Evolutionary conservation across 2,113 vertebrate species (phyloP).

Genomic region (Craseonycteris thonglongyai): DNA sequence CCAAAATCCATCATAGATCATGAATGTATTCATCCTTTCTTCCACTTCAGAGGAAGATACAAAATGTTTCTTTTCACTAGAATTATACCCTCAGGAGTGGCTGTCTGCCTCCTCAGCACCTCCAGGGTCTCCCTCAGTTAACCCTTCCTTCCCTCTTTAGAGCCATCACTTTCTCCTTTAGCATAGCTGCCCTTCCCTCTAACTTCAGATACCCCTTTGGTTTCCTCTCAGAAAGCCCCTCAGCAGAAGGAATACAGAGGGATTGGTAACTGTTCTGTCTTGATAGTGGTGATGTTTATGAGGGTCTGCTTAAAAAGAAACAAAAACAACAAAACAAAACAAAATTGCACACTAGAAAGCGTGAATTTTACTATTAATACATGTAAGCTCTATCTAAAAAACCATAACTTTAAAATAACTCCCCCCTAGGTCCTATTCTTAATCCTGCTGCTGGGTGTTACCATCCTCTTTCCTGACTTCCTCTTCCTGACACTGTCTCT

Average conservation of each 20-base stretch:
- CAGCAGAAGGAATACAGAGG: not conserved
- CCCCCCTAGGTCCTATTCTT: not conserved
- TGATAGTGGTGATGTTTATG: not conserved
- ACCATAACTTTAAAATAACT: not conserved
- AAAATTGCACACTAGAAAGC: not conserved
- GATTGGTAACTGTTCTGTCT: not conserved
- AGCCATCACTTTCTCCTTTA: not conserved
- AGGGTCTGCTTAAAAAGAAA: not conserved
- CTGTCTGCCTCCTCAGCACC: not conserved
- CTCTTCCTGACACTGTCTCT: not conserved
- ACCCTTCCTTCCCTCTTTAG: not conserved
- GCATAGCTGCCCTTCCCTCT: not conserved
- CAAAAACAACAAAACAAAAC: not conserved
- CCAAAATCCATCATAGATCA: not conserved
- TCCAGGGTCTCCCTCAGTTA: not conserved
- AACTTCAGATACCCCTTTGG: fast-evolving
- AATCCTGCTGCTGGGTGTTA: not conserved
- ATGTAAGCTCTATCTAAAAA: not conserved
- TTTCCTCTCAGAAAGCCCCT: not conserved
- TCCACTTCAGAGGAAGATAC: not conserved
- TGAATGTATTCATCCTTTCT: not conserved
- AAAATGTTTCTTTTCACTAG: not conserved
- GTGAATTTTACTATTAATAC: not conserved
- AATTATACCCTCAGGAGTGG: not conserved
- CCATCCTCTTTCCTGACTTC: not conserved